A percentile compares a stretch with the other conserved stretches of the same genome.
Evolutionary conservation across 2,888 invertebrate species (phyloP).

Genomic region (Ophioninae sp.): DNA sequence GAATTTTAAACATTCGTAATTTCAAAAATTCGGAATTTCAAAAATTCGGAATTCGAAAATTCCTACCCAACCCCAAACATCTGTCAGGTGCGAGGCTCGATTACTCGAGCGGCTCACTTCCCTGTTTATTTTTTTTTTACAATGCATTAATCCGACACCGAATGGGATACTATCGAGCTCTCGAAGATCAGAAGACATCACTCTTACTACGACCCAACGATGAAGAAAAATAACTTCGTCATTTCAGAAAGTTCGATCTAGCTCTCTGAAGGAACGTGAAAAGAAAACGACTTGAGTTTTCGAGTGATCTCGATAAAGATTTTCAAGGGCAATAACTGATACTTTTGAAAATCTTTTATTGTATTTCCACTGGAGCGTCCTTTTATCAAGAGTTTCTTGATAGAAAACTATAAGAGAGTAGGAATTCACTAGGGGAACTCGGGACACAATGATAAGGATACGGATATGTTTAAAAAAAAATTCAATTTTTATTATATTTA

Average conservation of each 20-base stretch:
- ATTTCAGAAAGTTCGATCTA: conserved; percentile 5
- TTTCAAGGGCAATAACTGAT: conserved; percentile 4
- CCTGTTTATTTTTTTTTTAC: conserved; percentile 3
- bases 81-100: conserved; percentile 39
- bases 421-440: conserved; percentile 26
- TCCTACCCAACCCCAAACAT: too few relatives aligned
- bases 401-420: conserved; percentile 2
- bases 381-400: conserved; percentile 19
- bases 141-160: background rate
- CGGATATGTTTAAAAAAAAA: too few relatives aligned
- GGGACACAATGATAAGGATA: too few relatives aligned
- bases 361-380: conserved; percentile 20
- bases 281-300: conserved; percentile 18
- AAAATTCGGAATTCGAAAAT: too few relatives aligned
- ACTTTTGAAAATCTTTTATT: conserved; percentile 29
- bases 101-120: conserved; percentile 25
- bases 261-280: background rate
- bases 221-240: conserved; percentile 12
- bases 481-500: too few relatives aligned
- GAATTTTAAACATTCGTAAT: too few relatives aligned
- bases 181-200: background rate
- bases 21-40: too few relatives aligned
- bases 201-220: conserved; percentile 7
- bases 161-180: background rate
- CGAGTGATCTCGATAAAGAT: conserved; percentile 17